Evolutionary conservation across 2,888 invertebrate species (phyloP).

Genomic region (Callyntrura guangdongensis): DNA sequence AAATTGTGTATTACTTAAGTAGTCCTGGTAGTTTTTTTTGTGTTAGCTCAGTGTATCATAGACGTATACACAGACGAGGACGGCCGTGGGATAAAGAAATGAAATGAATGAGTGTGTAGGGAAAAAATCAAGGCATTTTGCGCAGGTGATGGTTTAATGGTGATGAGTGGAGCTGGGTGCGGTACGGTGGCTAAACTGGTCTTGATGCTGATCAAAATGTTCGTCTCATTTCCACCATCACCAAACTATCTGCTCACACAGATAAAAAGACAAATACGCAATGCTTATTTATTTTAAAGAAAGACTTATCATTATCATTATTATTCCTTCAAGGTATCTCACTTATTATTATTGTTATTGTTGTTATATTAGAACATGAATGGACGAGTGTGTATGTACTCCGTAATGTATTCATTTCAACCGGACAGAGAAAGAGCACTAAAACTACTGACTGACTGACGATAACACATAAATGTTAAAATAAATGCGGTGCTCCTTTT

Average conservation of each 20-base stretch:
- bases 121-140: constrained; percentile 75
- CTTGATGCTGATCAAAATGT: constrained; percentile 76
- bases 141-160: constrained; percentile 79
- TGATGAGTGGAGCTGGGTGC: constrained; percentile 81
- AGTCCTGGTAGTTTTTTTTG: constrained; percentile 40
- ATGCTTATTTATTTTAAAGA: constrained; percentile 53
- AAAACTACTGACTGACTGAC: constrained; percentile 16
- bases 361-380: constrained; percentile 54
- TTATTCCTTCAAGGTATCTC: constrained; percentile 60
- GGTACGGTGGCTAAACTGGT: constrained; percentile 79
- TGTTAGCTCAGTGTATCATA: not conserved
- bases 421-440: constrained; percentile 38
- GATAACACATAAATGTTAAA: constrained; percentile 43
- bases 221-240: constrained; percentile 61
- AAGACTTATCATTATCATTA: constrained; percentile 52
- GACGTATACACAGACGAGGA: constrained; percentile 43
- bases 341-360: constrained; percentile 42
- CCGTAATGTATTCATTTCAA: constrained; percentile 54
- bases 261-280: constrained; percentile 63
- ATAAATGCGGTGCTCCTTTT: constrained; percentile 54
- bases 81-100: constrained; percentile 76
- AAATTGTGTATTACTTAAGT: constrained; percentile 55
- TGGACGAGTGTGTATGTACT: constrained; percentile 6
- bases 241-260: constrained; percentile 52
- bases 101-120: constrained; percentile 74